Evolutionary conservation across 1,140 invertebrate genomes (phyloP), one percentile per base, ranked within the genome.

Genomic region (Cotesia glomerata): DNA sequence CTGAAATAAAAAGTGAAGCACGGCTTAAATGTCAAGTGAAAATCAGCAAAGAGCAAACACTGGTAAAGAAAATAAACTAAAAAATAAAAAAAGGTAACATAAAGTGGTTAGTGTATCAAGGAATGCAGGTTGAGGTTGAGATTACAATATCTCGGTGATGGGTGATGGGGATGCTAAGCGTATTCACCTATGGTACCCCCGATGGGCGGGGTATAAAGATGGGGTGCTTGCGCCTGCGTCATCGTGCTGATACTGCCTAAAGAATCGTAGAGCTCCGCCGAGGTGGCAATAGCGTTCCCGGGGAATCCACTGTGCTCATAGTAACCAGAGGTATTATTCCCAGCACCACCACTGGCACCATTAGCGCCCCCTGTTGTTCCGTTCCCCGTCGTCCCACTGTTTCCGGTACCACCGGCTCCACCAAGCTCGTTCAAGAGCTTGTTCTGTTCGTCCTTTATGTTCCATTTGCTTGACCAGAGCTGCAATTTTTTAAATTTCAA

Each of bases 401-500:
- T 80, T n/a, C 86, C 80, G 49, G 82, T 76, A 2, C 84, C 77
- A 62, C 84, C 90, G 76, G 90, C 82, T 49, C 90, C 91, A 8
- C 93, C 93, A 5, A 95, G 88, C 81, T 95, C 94, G 26, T 92
- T 94, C 61, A 95, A 85, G 63, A 95, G 87, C 85, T 95, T 95
- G 88, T 61, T 71, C 32, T 95, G 93, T 80, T 95, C 94, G 83
- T 95, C 94, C 84, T 95, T 95, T 78, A 95, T 91, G 81, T 92
- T 93, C 94, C 94, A 95, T 89, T 95, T 95, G 75, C 91, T 91
- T 56, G 94, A 93, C 90, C 93, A 95, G 75, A 95, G 90, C 94
- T 95, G 90, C 49, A 82, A 81, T 76, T 73, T 78, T 26, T 26
- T 26, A 2, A 66, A 79, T 49, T 54, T 67, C 16, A 16, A 59